Evolutionary conservation across 2,797 vertebrate genomes (phyloP), one percentile per base, ranked within the genome.

Genomic region (Syndactyla subalaris): DNA sequence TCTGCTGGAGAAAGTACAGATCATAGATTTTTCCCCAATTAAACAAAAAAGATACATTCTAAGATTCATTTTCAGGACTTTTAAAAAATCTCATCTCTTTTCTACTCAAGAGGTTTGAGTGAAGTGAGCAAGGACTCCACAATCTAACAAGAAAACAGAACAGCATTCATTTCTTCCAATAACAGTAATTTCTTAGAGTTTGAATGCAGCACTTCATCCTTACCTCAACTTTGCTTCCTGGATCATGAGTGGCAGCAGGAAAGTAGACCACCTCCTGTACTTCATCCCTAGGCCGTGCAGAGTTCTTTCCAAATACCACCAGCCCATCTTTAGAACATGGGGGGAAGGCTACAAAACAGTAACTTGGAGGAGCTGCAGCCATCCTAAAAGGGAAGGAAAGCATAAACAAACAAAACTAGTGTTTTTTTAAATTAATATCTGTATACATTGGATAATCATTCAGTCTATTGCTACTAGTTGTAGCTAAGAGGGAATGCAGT

Each of bases 221-320:
- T 95, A 98, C 98, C 98, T 98, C 97, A 36, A 98, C 97, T 96
- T 98, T 98, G 95, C 97, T 98, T 84, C 97, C 98, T 0, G 97
- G 96, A 26, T 97, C 97, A 4, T 98, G 97, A 59, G 90, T 74
- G 30, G 96, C 94, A 1, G 97, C 94, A 3, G 98, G 84, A 43
- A 98, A 97, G 92, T 98, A 98, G 61, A 98, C 97, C 19, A 98
- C 97, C 88, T 98, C 98, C 81, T 98, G 98, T 1, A 98, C 98
- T 87, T 98, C 98, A 89, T 98, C 98, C 90, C 98, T 95, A 46
- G 98, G 98, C 38, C 98, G 97, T 18, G 98, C 98, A 34, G 98
- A 98, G 81, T 98, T 98, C 88, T 98, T 98, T 21, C 98, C 98
- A 95, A 98, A 98, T 5, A 98, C 93, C 89, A 98, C 98, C 91